These are phyloP conservation scores for Loxodonta africana DNA, from an alignment of 2,113 vertebrate genomes.

Conservation along the genomic window DNA sequence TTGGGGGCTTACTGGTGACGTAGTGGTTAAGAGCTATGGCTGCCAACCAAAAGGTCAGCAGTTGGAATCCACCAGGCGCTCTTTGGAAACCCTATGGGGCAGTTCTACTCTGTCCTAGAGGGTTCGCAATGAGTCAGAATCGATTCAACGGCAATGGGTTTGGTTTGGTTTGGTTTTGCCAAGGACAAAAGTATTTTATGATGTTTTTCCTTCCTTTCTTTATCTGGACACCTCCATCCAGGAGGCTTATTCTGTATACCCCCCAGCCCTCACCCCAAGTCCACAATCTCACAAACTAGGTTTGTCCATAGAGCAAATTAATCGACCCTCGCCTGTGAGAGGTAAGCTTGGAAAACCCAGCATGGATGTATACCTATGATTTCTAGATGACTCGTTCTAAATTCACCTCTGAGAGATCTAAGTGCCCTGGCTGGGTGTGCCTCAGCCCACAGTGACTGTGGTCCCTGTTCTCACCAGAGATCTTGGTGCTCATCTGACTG, in stretches of 20 bases:
- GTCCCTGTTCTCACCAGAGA: fast-evolving
- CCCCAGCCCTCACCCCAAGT: not conserved
- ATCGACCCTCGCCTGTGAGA: not conserved
- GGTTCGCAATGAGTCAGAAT: no score
- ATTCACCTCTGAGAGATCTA: not conserved
- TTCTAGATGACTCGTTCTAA: not conserved
- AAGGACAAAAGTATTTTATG: no score
- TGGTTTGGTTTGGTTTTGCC: not conserved
- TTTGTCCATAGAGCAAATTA: not conserved
- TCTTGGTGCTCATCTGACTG: not conserved
- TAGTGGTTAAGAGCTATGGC: no score
- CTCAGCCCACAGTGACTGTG: not conserved
- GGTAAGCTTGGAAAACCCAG: not conserved
- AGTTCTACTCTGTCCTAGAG: no score
- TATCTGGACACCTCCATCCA: not conserved
- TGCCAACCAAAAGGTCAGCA: no score
- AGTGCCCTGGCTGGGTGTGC: not conserved
- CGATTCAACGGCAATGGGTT: no score
- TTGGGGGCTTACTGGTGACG: not conserved
- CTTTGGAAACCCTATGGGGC: no score
- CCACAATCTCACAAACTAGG: not conserved
- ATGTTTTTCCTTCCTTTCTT: not conserved
- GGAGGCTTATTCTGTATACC: not conserved
- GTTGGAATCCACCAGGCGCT: no score
- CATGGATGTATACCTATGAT: not conserved